Evolutionary conservation across 2,888 invertebrate species (phyloP).

Genomic region (Frankliniella intonsa): DNA sequence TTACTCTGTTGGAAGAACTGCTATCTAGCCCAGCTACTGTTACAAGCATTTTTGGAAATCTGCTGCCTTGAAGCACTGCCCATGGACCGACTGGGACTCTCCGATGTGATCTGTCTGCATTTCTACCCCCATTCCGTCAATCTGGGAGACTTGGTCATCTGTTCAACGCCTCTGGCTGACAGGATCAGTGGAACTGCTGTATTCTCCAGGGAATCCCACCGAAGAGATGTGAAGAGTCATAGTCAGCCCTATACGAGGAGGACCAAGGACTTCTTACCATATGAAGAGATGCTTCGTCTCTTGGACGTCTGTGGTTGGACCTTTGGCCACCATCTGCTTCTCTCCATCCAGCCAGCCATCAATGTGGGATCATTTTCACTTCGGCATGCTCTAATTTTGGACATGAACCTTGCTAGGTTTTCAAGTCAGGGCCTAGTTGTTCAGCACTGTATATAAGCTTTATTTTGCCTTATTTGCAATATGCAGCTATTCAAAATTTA

Average conservation of each 20-base stretch:
- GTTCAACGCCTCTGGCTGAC: too few relatives aligned
- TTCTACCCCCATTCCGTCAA: background rate
- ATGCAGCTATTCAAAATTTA: background rate
- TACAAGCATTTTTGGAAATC: background rate
- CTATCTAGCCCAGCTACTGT: background rate
- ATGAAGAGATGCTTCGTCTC: too few relatives aligned
- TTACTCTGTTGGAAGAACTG: background rate
- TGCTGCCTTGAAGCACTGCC: too few relatives aligned
- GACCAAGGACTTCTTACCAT: too few relatives aligned
- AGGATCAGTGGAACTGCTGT: too few relatives aligned
- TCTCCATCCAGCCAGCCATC: background rate
- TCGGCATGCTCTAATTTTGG: slow-evolving; percentile 19
- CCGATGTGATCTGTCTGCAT: background rate
- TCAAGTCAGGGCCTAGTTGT: slow-evolving; percentile 5
- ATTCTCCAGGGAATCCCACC: too few relatives aligned
- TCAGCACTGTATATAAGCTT: slow-evolving; percentile 23
- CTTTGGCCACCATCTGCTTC: background rate
- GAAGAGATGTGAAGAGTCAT: too few relatives aligned
- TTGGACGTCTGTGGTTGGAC: background rate
- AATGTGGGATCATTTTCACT: background rate
- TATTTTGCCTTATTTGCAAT: slow-evolving; percentile 5
- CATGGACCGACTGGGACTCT: background rate
- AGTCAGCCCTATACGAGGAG: too few relatives aligned
- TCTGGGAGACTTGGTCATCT: too few relatives aligned
- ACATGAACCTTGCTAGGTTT: background rate